Evolutionary conservation across 2,797 vertebrate genomes (phyloP), one percentile per base, ranked within the genome.

Genomic region (Nannoperca obscura): DNA sequence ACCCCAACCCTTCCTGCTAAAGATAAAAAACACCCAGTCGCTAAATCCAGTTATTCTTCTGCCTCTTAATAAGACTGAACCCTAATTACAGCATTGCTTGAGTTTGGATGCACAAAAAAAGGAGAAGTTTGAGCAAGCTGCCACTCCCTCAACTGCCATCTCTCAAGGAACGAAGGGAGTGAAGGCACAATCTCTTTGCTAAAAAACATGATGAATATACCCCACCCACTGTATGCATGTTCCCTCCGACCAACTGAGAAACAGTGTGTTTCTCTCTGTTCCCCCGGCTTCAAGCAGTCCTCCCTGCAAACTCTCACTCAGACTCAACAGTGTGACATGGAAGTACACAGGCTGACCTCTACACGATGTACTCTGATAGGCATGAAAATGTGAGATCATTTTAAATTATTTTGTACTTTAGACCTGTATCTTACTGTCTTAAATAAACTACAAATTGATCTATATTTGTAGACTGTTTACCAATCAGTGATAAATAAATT

Each of bases 321-420:
- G n/a, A 40, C 27, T 38, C 19, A 65, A 27, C 24, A 27, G 11
- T 38, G n/a, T 61, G 24, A 68, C n/a, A 46, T 4, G 11, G 19
- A 59, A 58, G 40, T 34, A 32, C 30, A 59, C 2, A 75, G 42
- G 55, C 19, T 74, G 38, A 67, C 55, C 47, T 75, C 15, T 38
- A 36, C 55, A 60, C 46, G 20, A 34, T 50, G n/a, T 17, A 27
- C 14, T 58, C 38, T 27, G n/a, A 65, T 34, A 20, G 1, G 4
- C 7, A 42, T 9, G 14, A 22, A 53, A 58, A 52, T 24, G 6
- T 11, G 12, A 38, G 30, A 59, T 46, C 46, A 44, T 38, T 42
- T 50, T 4, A 52, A 47, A 27, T 20, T 22, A 0, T 46, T 46
- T 69, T 5, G 3, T 14, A 49, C 10, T 40, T 60, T 19, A 50